Conservation (phyloP, 2,797 vertebrate species). For the Heliangelus exortis region DNA sequence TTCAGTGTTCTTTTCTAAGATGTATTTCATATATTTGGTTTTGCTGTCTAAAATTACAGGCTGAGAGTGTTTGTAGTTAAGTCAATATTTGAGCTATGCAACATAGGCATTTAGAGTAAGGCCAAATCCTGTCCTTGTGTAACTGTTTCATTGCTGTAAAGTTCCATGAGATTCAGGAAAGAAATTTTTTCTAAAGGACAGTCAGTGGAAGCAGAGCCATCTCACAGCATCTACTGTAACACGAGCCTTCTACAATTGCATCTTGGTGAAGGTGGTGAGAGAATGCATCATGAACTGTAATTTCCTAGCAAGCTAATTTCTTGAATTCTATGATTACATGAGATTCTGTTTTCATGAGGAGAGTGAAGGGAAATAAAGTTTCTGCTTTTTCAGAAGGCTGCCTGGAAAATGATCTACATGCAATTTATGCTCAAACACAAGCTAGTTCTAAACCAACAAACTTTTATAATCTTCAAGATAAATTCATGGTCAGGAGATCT, state of each 20-base stretch:
- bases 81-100: conserved; percentile 66
- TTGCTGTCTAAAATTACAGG: conserved; percentile 50
- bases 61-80: conserved; percentile 40
- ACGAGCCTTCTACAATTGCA: not conserved
- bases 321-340: not conserved
- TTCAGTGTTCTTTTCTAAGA: not conserved
- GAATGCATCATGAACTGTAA: not conserved
- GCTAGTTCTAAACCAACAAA: not conserved
- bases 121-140: not conserved
- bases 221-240: not conserved
- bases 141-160: conserved; percentile 45
- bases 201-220: not conserved
- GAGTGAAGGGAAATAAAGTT: not conserved
- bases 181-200: not conserved
- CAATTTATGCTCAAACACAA: not conserved
- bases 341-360: not conserved
- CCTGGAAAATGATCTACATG: not conserved
- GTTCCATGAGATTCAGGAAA: not conserved
- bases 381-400: not conserved
- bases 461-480: not conserved
- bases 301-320: not conserved
- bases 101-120: conserved; percentile 12
- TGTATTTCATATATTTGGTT: conserved; percentile 31
- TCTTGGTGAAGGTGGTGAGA: not conserved
- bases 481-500: not conserved